Percentiles rank a stretch among this genome's conserved stretches.
phyloP scores from a whole-genome alignment of 1,140 invertebrate genomes.

The Lucilia cuprina region DNA sequence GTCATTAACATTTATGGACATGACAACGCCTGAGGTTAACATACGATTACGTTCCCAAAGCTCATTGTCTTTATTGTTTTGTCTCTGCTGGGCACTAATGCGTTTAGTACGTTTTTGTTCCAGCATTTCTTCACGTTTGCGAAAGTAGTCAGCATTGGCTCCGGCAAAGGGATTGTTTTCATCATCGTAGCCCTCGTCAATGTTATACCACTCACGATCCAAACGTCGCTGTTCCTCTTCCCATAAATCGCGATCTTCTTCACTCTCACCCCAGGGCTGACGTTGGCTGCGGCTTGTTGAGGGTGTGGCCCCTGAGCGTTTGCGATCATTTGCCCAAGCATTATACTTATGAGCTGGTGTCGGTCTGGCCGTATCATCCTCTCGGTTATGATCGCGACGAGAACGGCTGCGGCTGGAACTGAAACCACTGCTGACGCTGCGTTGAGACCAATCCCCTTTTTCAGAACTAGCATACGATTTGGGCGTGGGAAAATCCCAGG shows the following conservation, averaged over 20 bases:
- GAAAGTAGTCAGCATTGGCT: constrained; percentile 87
- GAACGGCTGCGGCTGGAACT: constrained; percentile 36
- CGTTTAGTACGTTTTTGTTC: constrained; percentile 90
- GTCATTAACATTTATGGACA: constrained; percentile 87
- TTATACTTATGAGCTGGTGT: constrained; percentile 85
- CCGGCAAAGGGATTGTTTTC: constrained; percentile 91
- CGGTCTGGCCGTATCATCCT: constrained; percentile 74
- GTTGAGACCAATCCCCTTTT: constrained; percentile 49
- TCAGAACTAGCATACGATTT: constrained; percentile 55
- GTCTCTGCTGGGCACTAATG: constrained; percentile 91
- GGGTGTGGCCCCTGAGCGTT: constrained; percentile 70
- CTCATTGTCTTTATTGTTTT: constrained; percentile 97
- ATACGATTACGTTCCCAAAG: constrained; percentile 98
- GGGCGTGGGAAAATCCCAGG: constrained; percentile 94
- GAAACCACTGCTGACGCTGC: constrained; percentile 47
- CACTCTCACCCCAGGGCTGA: constrained; percentile 65
- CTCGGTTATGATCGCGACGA: constrained; percentile 66
- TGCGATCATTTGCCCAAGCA: constrained; percentile 76
- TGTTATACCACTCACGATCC: constrained; percentile 96
- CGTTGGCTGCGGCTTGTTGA: constrained; percentile 55
- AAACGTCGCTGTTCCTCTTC: constrained; percentile 92
- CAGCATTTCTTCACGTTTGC: constrained; percentile 88
- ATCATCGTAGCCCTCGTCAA: constrained; percentile 93
- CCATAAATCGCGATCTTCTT: constrained; percentile 82
- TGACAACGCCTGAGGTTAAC: constrained; percentile 94